Evolutionary conservation across 2,797 vertebrate species (phyloP).

Genomic region (Chanos chanos): DNA sequence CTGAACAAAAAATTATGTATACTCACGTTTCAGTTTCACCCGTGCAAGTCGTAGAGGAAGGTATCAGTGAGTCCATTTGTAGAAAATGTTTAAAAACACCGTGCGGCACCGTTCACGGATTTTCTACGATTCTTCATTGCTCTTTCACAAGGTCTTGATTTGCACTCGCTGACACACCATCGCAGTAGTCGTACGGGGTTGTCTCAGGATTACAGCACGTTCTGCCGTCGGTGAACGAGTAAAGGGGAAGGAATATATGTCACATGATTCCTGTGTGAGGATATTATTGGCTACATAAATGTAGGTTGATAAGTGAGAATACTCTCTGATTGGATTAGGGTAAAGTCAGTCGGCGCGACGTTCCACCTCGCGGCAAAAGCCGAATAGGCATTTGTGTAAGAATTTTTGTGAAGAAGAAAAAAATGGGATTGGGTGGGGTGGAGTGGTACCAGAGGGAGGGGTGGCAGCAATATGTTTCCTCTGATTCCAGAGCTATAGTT

Average conservation of each 20-base stretch:
- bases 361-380: slow-evolving; percentile 1
- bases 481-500: too few relatives aligned
- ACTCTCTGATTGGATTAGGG: slow-evolving; percentile 25
- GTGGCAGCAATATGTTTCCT: not conserved
- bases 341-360: slow-evolving; percentile 15
- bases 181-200: slow-evolving; percentile 20
- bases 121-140: too few relatives aligned
- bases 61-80: too few relatives aligned
- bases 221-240: slow-evolving; percentile 16
- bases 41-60: not conserved
- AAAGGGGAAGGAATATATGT: slow-evolving; percentile 2
- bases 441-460: slow-evolving; percentile 13
- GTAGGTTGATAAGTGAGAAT: slow-evolving; percentile 4
- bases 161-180: slow-evolving; percentile 7
- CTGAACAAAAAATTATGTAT: too few relatives aligned
- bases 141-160: too few relatives aligned
- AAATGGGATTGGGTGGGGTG: slow-evolving; percentile 2
- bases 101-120: too few relatives aligned
- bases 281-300: slow-evolving; percentile 13
- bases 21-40: not conserved
- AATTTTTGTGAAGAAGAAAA: slow-evolving; percentile 8
- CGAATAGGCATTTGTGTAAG: slow-evolving; percentile 14
- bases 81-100: too few relatives aligned
- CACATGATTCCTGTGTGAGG: not conserved
- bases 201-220: not conserved